A percentile compares a stretch with the other conserved stretches of the same genome.
Conservation (phyloP, 1,140 invertebrate species). For the Bradysia coprophila region DNA sequence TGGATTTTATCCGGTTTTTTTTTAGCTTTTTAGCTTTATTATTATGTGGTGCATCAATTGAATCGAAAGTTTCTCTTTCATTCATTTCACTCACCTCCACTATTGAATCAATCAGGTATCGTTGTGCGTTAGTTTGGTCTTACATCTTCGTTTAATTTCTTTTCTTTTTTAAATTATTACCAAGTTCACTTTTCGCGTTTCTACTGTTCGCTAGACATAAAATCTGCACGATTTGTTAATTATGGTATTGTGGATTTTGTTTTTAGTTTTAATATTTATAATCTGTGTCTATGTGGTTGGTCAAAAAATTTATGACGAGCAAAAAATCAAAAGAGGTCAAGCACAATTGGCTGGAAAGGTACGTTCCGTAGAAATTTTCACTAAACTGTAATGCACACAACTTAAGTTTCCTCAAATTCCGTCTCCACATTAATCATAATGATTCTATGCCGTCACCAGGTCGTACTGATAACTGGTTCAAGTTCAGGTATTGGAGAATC, state of each 20-base stretch:
- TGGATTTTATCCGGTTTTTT: too few relatives aligned
- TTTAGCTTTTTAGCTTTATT: too few relatives aligned
- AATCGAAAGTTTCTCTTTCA: too few relatives aligned
- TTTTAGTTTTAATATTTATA: background rate
- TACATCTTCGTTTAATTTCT: too few relatives aligned
- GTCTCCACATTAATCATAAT: background rate
- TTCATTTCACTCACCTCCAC: too few relatives aligned
- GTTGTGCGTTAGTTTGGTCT: too few relatives aligned
- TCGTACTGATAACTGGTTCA: constrained; percentile 86
- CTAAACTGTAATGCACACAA: background rate
- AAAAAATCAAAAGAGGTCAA: background rate
- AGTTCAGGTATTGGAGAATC: constrained; percentile 88
- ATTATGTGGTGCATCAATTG: too few relatives aligned
- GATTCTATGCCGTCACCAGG: constrained; percentile 30
- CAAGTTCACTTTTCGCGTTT: too few relatives aligned
- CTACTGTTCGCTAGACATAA: too few relatives aligned
- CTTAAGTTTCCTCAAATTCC: background rate
- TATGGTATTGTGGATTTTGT: background rate
- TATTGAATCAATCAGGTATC: too few relatives aligned
- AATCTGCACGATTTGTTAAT: too few relatives aligned
- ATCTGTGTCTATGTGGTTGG: background rate
- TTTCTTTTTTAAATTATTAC: too few relatives aligned
- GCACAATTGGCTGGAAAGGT: constrained; percentile 21
- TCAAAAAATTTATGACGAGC: background rate
- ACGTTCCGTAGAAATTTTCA: constrained; percentile 3